Evolutionary conservation across 2,113 vertebrate species (phyloP).

Genomic region (Marcusenius ussheri): DNA sequence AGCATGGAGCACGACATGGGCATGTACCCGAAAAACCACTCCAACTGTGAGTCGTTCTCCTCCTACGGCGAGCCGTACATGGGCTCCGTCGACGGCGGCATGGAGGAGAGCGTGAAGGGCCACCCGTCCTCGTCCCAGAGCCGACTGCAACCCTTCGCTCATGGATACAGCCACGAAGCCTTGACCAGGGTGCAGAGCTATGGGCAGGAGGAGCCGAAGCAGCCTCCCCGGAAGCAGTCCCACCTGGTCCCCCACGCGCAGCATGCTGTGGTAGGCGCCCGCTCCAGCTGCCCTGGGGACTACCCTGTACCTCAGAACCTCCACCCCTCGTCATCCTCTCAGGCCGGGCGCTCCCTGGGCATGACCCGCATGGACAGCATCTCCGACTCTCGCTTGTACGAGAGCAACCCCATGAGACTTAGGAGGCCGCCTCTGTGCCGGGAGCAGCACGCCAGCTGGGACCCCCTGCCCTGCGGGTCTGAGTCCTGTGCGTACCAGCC

Average conservation of each 20-base stretch:
- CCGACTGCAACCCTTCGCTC: constrained; percentile 81
- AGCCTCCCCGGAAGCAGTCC: constrained; percentile 74
- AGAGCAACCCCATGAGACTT: constrained; percentile 85
- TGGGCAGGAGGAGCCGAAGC: constrained; percentile 83
- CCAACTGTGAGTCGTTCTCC: constrained; percentile 84
- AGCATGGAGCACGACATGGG: constrained; percentile 79
- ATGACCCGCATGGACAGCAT: constrained; percentile 98
- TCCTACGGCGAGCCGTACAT: constrained; percentile 89
- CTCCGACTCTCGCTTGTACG: constrained; percentile 92
- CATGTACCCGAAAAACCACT: constrained; percentile 81
- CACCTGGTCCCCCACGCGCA: constrained; percentile 81
- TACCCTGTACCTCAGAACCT: constrained; percentile 76
- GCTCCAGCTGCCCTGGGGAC: constrained; percentile 89
- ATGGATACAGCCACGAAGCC: constrained; percentile 86
- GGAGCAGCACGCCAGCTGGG: constrained; percentile 97
- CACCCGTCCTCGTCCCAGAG: constrained; percentile 70
- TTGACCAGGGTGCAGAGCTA: constrained; percentile 87
- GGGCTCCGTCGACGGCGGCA: constrained; percentile 76
- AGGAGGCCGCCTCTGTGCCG: constrained; percentile 87
- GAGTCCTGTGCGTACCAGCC: constrained; percentile 83
- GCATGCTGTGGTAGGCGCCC: constrained; percentile 71
- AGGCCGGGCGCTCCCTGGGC: constrained; percentile 84
- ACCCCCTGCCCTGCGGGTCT: constrained; percentile 76
- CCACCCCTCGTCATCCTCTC: constrained; percentile 69
- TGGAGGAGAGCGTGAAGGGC: constrained; percentile 81